phyloP scores from a whole-genome alignment of 2,888 invertebrate species.

The Amblyteles armatorius region DNA sequence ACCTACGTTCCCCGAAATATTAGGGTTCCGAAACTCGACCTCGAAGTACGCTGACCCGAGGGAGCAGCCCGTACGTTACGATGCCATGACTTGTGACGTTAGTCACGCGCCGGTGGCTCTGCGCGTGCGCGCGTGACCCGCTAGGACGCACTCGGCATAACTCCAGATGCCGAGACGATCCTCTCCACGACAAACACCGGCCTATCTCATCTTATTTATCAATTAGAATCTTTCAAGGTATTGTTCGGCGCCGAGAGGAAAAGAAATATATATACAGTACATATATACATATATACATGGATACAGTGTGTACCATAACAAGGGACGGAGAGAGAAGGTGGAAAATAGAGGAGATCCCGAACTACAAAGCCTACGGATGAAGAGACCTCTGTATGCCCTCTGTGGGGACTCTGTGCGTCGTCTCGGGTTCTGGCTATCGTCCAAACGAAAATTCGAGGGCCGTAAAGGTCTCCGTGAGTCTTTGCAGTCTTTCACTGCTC shows the following conservation, averaged over 20 bases:
- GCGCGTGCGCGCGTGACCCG: constrained; percentile 11
- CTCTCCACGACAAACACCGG: not conserved
- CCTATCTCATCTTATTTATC: constrained; percentile 20
- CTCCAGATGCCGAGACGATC: not conserved
- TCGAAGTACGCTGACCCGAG: constrained; percentile 8
- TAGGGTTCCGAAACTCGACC: not conserved
- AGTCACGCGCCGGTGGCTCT: constrained; percentile 14
- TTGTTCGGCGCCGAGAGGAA: not conserved
- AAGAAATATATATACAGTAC: not conserved
- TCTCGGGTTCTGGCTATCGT: constrained; percentile 28
- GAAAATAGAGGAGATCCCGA: not conserved
- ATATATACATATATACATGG: no score
- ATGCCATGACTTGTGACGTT: constrained; percentile 27
- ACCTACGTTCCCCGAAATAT: no score
- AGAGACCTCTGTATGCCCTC: not conserved
- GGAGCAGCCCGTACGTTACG: constrained; percentile 9
- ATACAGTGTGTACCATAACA: not conserved
- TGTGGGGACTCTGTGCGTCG: not conserved
- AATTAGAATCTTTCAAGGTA: constrained; percentile 10
- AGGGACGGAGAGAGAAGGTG: not conserved
- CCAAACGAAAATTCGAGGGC: constrained; percentile 13
- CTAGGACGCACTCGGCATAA: not conserved
- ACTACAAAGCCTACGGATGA: not conserved
- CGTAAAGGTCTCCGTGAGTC: constrained; percentile 17
- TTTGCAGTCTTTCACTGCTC: constrained; percentile 5